Conservation (phyloP, 2,888 invertebrate genomes). For the Neelides folsomi region DNA sequence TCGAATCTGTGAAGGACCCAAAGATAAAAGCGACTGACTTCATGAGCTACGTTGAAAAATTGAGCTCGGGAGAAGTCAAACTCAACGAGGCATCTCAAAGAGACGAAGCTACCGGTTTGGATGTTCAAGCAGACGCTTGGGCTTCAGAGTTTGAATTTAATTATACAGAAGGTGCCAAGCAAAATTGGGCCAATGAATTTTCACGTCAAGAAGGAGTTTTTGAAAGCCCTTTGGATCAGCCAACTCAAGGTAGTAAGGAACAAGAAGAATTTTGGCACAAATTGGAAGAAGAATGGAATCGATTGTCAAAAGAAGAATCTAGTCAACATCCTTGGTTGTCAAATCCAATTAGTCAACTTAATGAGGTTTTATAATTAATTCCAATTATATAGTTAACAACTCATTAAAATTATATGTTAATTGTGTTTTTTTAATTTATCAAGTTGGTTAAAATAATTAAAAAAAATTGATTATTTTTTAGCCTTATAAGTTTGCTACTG, state of each 20-base stretch:
- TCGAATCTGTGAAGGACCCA: constrained; percentile 20
- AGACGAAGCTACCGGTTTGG: constrained; percentile 35
- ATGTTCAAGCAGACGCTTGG: constrained; percentile 9
- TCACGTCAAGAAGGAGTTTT: constrained; percentile 3
- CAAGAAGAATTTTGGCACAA: constrained; percentile 46
- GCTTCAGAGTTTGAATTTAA: constrained; percentile 16
- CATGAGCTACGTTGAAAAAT: constrained; percentile 26
- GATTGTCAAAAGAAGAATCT: constrained; percentile 48
- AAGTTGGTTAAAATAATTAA: not conserved
- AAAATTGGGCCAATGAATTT: constrained; percentile 19
- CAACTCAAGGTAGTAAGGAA: not conserved
- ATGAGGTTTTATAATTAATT: no score
- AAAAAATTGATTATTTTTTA: constrained; percentile 35
- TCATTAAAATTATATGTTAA: not conserved
- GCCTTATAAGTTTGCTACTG: constrained; percentile 65
- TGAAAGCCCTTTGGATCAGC: not conserved
- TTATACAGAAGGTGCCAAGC: not conserved
- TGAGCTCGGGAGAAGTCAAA: constrained; percentile 19
- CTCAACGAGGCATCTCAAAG: constrained; percentile 34
- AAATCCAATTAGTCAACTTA: constrained; percentile 36
- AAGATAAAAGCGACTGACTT: constrained; percentile 27
- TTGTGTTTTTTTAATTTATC: no score
- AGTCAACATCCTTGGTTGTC: constrained; percentile 56
- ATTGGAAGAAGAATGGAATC: constrained; percentile 63
- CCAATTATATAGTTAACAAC: not conserved